Evolutionary conservation across 2,888 invertebrate genomes (phyloP), one percentile per base, ranked within the genome.

Genomic region (Caenorhabditis japonica): DNA sequence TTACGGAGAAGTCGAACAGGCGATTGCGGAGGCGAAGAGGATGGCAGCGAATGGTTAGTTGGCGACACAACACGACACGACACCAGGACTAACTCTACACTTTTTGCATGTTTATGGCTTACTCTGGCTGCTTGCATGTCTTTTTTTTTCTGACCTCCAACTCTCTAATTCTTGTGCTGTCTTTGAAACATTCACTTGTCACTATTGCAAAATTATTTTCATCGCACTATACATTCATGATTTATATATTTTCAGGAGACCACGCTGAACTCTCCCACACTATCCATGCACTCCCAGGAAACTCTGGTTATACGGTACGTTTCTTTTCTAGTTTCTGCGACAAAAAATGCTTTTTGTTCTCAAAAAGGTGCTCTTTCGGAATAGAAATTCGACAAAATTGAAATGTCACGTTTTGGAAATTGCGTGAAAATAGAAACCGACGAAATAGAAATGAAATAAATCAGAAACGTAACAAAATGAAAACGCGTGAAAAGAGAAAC

Each of bases 1-100:
- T 44, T 79, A 77, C 30, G 75, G 75, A 56, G 72, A 71, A 41
- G 71, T 75, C 12, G 71, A 68, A 38, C 52, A 75, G 36, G 69
- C 62, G n/a, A 59, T 69, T 51, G 53, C 64, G 23, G 59, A 59
- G 10, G 66, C 66, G 10, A 58, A 41, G 23, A 36, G 58, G 21
- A 30, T 34, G n/a, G 38, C 49, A 41, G 52, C 44, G 38, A 62
- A 53, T 47, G 71, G 71, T 72, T 72, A 66, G 72, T 72, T 49
- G 62, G 55, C 59, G 39, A 53, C 59, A 64, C 64, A 8, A 17
- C n/a, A 52, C 36, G 10, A 17, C 33, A 49, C 23, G 19, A 49
- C 56, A 49, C 47, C 41, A 49, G 15, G 8, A 39, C 30, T 47
- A 8, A 30, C 46, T 27, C 46, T 19, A 39, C 15, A 23, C 21